Evolutionary conservation across 92 coral and sea anemone genomes (phyloP).

Genomic region (Muricea muricata): DNA sequence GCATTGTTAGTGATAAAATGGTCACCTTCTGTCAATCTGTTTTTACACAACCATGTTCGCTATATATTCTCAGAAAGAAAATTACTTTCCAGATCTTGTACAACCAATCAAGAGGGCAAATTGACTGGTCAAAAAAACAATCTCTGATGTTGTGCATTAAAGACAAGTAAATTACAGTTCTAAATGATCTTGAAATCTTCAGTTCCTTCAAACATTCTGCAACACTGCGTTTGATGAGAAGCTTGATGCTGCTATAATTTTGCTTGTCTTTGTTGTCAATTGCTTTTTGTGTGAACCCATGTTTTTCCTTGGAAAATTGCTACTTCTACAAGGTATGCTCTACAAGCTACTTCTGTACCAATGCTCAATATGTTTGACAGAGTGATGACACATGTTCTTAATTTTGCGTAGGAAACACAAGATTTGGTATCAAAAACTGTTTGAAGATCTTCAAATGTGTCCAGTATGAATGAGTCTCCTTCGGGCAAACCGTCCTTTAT

Average conservation of each 20-base stretch:
- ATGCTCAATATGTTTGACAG: neutral
- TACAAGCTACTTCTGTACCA: neutral
- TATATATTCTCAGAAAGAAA: neutral
- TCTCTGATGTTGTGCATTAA: neutral
- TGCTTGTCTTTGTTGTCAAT: neutral
- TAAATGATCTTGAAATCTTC: no score
- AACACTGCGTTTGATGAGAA: neutral
- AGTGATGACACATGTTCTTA: no score
- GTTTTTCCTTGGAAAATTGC: neutral
- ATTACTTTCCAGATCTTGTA: neutral
- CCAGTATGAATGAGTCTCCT: neutral
- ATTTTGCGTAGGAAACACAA: no score
- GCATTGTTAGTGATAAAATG: neutral
- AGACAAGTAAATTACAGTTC: neutral
- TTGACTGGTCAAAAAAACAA: neutral
- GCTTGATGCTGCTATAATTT: neutral
- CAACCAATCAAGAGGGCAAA: neutral
- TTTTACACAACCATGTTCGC: neutral
- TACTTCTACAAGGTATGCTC: neutral
- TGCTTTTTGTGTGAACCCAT: neutral
- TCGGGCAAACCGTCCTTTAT: neutral
- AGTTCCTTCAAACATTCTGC: neutral
- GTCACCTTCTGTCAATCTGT: neutral
- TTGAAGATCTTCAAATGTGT: neutral
- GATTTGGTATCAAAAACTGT: neutral